Percentiles rank a stretch among this genome's conserved stretches.
Conservation (phyloP, 2,888 invertebrate species). For the Nephrotoma flavescens region DNA sequence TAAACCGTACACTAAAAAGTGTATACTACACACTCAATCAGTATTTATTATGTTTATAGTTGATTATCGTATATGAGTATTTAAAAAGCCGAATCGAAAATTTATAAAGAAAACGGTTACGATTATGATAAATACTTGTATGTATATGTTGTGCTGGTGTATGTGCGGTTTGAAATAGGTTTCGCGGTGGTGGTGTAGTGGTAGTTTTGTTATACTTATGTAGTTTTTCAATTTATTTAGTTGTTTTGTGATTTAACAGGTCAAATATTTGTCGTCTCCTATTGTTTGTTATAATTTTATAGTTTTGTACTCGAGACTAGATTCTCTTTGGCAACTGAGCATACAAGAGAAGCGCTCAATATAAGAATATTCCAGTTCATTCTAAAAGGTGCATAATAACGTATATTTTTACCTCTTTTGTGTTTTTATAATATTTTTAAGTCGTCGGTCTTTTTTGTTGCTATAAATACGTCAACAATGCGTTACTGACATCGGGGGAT, state of each 20-base stretch:
- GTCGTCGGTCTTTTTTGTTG: not conserved
- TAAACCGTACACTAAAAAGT: not conserved
- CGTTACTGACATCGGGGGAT: not conserved
- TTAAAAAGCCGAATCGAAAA: not conserved
- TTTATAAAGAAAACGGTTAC: not conserved
- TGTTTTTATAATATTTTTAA: not conserved
- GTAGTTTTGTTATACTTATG: not conserved
- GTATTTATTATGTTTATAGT: not conserved
- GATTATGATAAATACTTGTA: not conserved
- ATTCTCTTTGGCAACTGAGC: not conserved
- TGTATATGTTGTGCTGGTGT: not conserved
- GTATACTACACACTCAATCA: not conserved
- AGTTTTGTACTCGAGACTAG: not conserved
- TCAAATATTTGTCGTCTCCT: not conserved
- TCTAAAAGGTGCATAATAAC: not conserved
- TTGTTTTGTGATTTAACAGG: not conserved
- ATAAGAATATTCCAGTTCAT: not conserved
- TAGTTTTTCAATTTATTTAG: not conserved
- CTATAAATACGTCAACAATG: not conserved
- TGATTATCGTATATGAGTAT: not conserved
- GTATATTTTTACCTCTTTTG: not conserved
- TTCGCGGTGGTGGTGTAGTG: not conserved
- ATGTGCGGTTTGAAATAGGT: not conserved
- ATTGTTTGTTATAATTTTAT: not conserved
- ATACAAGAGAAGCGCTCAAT: not conserved